phyloP scores from a whole-genome alignment of 2,113 vertebrate species.

The Mustelus asterias region DNA sequence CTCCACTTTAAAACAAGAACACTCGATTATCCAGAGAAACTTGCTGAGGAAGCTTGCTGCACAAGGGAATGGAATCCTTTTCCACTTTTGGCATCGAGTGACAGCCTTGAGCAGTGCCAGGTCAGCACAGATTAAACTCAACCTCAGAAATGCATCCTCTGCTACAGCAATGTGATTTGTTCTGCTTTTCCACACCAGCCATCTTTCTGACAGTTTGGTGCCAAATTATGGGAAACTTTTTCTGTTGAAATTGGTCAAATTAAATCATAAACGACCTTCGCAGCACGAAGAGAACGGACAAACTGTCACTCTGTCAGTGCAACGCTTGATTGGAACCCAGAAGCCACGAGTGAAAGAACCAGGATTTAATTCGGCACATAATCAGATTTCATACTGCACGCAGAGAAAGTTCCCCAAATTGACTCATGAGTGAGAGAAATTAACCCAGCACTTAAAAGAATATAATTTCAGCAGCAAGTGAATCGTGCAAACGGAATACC shows the following conservation, averaged over 20 bases:
- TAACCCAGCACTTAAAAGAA: neutral
- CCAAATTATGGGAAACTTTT: slow-evolving; percentile 12
- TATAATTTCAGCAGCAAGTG: neutral
- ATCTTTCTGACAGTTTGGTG: neutral
- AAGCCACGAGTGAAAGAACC: neutral
- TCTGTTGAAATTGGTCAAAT: neutral
- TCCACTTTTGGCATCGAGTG: neutral
- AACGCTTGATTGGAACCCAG: neutral
- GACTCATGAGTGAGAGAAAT: neutral
- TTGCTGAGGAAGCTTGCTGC: neutral
- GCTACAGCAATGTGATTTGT: neutral
- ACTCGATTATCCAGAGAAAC: neutral
- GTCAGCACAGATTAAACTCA: neutral
- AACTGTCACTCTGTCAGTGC: neutral
- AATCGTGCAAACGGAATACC: neutral
- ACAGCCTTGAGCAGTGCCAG: slow-evolving; percentile 14
- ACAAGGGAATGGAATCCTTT: slow-evolving; percentile 5
- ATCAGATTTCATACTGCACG: neutral
- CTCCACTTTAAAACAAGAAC: neutral
- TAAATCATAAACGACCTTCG: neutral
- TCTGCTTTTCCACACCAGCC: neutral
- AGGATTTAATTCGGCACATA: neutral
- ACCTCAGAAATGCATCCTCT: neutral
- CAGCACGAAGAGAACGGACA: neutral
- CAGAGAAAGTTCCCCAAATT: neutral